Evolutionary conservation across 2,113 vertebrate genomes (phyloP), one percentile per base, ranked within the genome.

Genomic region (Phalacrocorax aristotelis): DNA sequence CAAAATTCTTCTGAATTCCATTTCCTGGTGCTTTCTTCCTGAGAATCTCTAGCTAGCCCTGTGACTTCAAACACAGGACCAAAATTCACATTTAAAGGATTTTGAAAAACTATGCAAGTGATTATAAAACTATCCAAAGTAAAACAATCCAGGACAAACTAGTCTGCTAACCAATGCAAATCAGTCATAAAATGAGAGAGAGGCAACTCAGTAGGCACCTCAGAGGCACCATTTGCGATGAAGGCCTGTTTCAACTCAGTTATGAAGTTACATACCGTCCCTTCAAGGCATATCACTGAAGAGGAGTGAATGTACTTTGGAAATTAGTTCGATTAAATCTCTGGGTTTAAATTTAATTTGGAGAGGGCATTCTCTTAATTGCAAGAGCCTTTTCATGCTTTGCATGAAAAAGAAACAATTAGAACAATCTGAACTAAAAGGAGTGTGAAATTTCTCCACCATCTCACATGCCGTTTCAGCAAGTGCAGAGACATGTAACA

Each of bases 371-470:
- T 55, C 48, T 97, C 80, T 87, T 93, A 94, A 96, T 66, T 95
- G 76, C 1, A 13, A 75, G 36, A 93, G 93, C 44, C 76, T 88
- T 97, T 70, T 93, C 83, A 93, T 72, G 42, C 77, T 94, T 70
- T 90, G 38, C 74, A 93, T 96, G 51, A 92, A 96, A 95, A 95
- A 78, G 38, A 93, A 95, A 92, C 60, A 94, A 95, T 92, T 84
- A 96, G 66, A 96, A 94, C 79, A 93, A 86, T 88, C 64, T 92
- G 83, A 97, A 97, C 95, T 82, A 97, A 97, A 97, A 85, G 15
- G 34, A 79, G 70, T 87, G 70, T 95, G 85, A 97, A 97, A 98
- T 94, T 96, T 95, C 89, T 90, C n/a, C 38, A 87, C 65, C 62
- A 86, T 48, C 82, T 80, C 91, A 91, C 69, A 89, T 72, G 81